A percentile compares a stretch with the other conserved stretches of the same genome.
Conservation (phyloP, 2,113 vertebrate species). For the Mormyrus lacerda region DNA sequence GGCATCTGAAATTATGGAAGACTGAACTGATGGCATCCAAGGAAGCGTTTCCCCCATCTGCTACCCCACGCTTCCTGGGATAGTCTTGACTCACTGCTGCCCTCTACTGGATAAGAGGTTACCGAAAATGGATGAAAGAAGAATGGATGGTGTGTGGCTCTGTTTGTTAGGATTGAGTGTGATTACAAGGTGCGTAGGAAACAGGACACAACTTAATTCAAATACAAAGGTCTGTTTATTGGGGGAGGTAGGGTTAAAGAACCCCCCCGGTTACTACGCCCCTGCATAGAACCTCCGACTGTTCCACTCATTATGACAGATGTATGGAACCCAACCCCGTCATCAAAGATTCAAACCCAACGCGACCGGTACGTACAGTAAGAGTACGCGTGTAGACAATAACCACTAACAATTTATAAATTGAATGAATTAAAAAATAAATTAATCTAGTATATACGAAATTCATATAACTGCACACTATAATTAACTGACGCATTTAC, state of each 20-base stretch:
- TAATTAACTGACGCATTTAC: not conserved
- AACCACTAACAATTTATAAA: not conserved
- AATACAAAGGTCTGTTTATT: not conserved
- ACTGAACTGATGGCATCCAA: not conserved
- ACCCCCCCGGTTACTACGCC: not conserved
- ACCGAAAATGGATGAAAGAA: not conserved
- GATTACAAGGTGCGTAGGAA: not conserved
- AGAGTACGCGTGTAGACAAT: not conserved
- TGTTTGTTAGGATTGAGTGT: not conserved
- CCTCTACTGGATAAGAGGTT: not conserved
- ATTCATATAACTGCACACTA: not conserved
- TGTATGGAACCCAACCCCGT: not conserved
- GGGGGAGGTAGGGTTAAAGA: not conserved
- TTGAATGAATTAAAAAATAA: not conserved
- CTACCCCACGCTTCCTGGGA: not conserved
- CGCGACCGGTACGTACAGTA: not conserved
- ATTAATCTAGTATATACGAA: not conserved
- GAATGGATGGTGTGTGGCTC: not conserved
- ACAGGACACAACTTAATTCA: not conserved
- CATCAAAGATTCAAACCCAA: not conserved
- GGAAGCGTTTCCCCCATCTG: not conserved
- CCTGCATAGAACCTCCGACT: not conserved
- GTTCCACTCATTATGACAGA: not conserved
- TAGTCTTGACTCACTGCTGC: not conserved
- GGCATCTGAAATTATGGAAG: not conserved